Conservation (phyloP, 2,113 vertebrate genomes). For the Sander vitreus region DNA sequence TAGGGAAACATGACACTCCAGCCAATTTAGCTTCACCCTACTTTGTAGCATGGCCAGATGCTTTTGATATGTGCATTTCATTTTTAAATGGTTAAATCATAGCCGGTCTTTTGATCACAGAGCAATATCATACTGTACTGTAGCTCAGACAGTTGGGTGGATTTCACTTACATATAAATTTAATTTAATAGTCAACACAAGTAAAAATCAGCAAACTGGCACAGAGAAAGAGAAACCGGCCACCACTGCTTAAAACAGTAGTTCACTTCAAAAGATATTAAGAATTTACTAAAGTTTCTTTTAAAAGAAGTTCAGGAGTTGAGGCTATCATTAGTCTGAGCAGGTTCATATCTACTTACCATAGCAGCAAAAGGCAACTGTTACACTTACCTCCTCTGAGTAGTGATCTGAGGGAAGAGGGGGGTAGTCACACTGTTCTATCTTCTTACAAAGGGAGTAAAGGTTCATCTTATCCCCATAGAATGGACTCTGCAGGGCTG, state of each 20-base stretch:
- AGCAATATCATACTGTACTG: conserved; percentile 57
- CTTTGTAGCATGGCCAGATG: conserved; percentile 68
- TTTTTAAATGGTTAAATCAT: conserved; percentile 68
- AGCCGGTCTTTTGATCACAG: conserved; percentile 74
- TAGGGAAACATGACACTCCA: conserved; percentile 71
- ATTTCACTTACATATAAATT: conserved; percentile 45
- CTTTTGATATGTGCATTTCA: conserved; percentile 76
- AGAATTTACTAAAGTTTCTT: conserved; percentile 8
- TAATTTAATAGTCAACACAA: conserved; percentile 23
- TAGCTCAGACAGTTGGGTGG: conserved; percentile 46
- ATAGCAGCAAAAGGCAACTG: conserved; percentile 3
- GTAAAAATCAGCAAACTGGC: conserved; percentile 58
- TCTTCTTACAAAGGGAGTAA: conserved; percentile 99
- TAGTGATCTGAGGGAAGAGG: conserved; percentile 99
- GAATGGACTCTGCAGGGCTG: conserved; percentile 97
- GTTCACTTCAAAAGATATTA: conserved; percentile 2
- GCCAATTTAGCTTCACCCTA: conserved; percentile 57
- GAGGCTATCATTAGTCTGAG: conserved; percentile 7
- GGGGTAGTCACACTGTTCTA: conserved; percentile 98
- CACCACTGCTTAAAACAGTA: conserved; percentile 10
- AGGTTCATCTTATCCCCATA: conserved; percentile 99
- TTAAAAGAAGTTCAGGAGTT: conserved; percentile 9
- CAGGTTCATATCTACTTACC: conserved; percentile 18
- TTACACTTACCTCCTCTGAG: conserved; percentile 91
- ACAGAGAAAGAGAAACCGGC: conserved; percentile 15